Conservation (phyloP, 2,113 vertebrate genomes). For the Brachypodius melanocephalos region DNA sequence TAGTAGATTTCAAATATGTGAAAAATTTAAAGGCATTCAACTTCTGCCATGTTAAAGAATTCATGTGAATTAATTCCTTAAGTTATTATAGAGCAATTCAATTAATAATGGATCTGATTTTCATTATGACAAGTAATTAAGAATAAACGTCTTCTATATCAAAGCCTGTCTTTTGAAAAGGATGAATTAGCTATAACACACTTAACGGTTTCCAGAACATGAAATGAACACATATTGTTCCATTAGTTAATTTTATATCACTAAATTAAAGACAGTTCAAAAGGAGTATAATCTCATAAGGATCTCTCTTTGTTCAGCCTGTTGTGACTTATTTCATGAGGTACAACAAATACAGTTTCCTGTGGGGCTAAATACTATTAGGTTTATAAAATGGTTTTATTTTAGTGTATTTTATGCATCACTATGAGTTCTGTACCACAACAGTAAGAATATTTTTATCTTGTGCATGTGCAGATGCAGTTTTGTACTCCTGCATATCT, state of each 20-base stretch:
- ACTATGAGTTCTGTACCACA: neutral
- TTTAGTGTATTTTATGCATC: neutral
- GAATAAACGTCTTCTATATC: slow-evolving; percentile 30
- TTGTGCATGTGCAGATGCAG: neutral
- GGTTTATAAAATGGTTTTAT: neutral
- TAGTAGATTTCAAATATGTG: neutral
- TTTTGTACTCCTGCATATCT: neutral
- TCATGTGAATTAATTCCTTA: slow-evolving; percentile 9
- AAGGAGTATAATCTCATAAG: slow-evolving; percentile 27
- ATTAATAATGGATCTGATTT: slow-evolving; percentile 33
- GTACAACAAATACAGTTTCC: neutral
- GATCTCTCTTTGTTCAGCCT: neutral
- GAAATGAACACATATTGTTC: slow-evolving; percentile 1
- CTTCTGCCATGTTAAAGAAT: slow-evolving; percentile 23
- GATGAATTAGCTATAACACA: slow-evolving; percentile 12
- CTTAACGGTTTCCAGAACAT: slow-evolving; percentile 42
- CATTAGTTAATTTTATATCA: slow-evolving; percentile 35
- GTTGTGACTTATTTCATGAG: neutral
- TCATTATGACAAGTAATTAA: slow-evolving; percentile 38
- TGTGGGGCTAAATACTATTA: neutral
- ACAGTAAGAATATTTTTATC: neutral
- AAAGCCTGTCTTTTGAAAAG: slow-evolving; percentile 41
- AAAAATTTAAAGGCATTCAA: slow-evolving; percentile 19
- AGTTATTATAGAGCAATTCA: slow-evolving; percentile 5
- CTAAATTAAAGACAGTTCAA: slow-evolving; percentile 35